Evolutionary conservation across 2,113 vertebrate genomes (phyloP).

Genomic region (Colaptes auratus): DNA sequence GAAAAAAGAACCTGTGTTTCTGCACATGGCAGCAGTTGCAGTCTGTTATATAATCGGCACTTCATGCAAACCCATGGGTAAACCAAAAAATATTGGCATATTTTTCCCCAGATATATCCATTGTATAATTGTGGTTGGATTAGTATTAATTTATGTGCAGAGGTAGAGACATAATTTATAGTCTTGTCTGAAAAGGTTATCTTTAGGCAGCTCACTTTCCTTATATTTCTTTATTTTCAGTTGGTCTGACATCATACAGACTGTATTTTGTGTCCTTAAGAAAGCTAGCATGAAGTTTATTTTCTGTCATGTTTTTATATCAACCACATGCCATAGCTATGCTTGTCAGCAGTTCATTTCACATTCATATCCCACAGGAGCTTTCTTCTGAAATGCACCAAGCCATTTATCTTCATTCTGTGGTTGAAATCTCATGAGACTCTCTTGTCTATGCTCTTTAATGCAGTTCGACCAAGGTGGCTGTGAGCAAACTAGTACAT

Average conservation of each 20-base stretch:
- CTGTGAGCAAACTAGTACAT: slow-evolving; percentile 52
- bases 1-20: background rate
- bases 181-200: background rate
- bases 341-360: slow-evolving; percentile 36
- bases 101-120: background rate
- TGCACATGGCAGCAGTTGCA: background rate
- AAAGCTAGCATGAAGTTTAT: slow-evolving; percentile 32
- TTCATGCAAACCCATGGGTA: background rate
- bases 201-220: background rate
- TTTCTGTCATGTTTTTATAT: slow-evolving; percentile 27
- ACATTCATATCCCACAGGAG: slow-evolving; percentile 48
- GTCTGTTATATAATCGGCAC: background rate
- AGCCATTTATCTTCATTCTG: slow-evolving; percentile 80
- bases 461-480: slow-evolving; percentile 16
- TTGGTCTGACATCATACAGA: background rate
- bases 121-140: background rate
- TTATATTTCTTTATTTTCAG: background rate
- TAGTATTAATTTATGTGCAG: background rate
- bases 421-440: slow-evolving; percentile 62
- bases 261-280: background rate
- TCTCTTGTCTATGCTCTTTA: slow-evolving; percentile 54
- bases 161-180: background rate
- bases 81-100: background rate
- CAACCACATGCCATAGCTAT: background rate
- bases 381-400: background rate